These are phyloP conservation scores for Eublepharis macularius DNA, from an alignment of 2,113 vertebrate species.

Conservation along the genomic window DNA sequence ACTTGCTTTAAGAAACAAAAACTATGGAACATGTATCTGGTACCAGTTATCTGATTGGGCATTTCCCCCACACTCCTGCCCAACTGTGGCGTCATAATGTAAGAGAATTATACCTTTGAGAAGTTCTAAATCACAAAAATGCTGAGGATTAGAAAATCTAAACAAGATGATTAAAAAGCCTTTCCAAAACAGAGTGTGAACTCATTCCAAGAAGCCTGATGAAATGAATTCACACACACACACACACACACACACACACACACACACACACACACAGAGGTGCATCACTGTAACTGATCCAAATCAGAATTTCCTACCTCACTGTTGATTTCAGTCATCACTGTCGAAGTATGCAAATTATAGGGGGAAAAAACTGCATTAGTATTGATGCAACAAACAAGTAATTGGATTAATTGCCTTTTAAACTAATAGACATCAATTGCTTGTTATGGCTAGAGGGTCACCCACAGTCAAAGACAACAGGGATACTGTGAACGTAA, in stretches of 20 bases:
- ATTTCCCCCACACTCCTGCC: no score
- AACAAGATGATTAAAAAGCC: neutral
- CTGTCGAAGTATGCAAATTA: constrained; percentile 70
- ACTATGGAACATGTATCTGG: no score
- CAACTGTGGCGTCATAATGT: neutral
- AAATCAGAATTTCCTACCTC: constrained; percentile 71
- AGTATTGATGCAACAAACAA: constrained; percentile 67
- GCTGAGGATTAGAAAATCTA: neutral
- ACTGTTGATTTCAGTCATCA: constrained; percentile 39
- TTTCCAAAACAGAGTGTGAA: neutral
- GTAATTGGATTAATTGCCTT: constrained; percentile 72
- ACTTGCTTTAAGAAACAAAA: neutral
- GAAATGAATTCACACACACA: rapidly evolving
- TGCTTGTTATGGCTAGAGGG: constrained; percentile 56
- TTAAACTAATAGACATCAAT: constrained; percentile 66
- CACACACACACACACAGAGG: neutral
- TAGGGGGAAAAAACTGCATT: constrained; percentile 59
- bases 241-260: neutral
- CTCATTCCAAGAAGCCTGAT: neutral
- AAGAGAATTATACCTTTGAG: neutral
- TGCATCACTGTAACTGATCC: neutral
- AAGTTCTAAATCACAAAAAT: neutral
- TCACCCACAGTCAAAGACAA: constrained; percentile 8
- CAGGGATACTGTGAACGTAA: neutral
- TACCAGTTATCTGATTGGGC: no score